These are phyloP conservation scores for Aleiodes leptofemur DNA, from an alignment of 2,888 invertebrate genomes.

Conservation along the genomic window DNA sequence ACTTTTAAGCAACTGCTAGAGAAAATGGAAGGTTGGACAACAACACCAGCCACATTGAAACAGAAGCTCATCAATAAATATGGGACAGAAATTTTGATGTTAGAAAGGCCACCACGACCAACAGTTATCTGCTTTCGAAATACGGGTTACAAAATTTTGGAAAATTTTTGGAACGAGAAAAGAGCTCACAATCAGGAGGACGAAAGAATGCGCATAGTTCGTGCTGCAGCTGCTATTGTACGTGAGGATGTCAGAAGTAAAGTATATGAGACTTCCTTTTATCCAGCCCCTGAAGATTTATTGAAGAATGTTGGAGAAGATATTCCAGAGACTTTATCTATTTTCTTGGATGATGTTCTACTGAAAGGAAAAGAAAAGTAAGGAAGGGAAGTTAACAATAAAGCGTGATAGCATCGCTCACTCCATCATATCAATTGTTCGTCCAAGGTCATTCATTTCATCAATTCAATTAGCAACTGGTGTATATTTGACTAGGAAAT, in stretches of 20 bases:
- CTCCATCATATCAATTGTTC: not conserved
- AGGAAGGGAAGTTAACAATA: not conserved
- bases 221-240: no score
- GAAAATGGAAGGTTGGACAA: conserved; percentile 9
- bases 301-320: not conserved
- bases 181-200: no score
- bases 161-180: not conserved
- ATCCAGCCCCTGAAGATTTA: not conserved
- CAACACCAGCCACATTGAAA: not conserved
- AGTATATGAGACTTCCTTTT: not conserved
- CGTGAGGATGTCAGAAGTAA: no score
- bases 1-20: conserved; percentile 5
- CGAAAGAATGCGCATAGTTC: no score
- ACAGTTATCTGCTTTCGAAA: conserved; percentile 12
- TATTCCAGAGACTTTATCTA: not conserved
- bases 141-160: conserved; percentile 5
- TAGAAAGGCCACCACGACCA: conserved; percentile 1
- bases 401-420: not conserved
- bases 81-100: not conserved
- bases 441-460: not conserved
- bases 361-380: not conserved
- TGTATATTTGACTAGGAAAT: conserved; percentile 36
- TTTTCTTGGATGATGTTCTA: not conserved
- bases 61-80: not conserved
- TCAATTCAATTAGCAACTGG: conserved; percentile 18